These are phyloP conservation scores for Cladopsammia gracilis DNA, from an alignment of 64 coral and sea anemone genomes.

Conservation along the genomic window DNA sequence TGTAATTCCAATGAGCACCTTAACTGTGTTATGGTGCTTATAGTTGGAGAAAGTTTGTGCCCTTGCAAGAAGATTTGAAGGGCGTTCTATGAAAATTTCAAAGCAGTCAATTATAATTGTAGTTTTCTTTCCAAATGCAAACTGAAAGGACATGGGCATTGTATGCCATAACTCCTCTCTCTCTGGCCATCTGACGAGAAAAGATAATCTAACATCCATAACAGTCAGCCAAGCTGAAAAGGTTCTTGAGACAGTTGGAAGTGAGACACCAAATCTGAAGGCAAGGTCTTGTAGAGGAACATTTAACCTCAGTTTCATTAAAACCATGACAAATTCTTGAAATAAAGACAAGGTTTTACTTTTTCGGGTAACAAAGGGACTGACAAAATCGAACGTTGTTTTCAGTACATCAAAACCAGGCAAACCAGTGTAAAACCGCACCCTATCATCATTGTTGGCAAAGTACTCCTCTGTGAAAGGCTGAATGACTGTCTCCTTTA, in stretches of 20 bases:
- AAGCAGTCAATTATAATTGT: conserved; percentile 21
- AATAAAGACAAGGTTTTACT: conserved; percentile 42
- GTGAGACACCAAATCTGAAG: conserved; percentile 16
- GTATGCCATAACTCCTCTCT: conserved; percentile 44
- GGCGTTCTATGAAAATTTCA: not conserved
- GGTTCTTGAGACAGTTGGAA: conserved; percentile 23
- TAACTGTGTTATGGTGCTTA: not conserved
- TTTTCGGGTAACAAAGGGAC: conserved; percentile 18
- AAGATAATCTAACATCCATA: not conserved
- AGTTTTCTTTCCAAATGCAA: conserved; percentile 34
- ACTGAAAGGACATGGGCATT: conserved; percentile 56
- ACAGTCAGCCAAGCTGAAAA: conserved; percentile 4
- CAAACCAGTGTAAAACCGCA: conserved; percentile 60
- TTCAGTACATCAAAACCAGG: conserved; percentile 24
- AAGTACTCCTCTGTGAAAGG: conserved; percentile 55
- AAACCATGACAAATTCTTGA: conserved; percentile 17
- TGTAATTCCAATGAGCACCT: not conserved
- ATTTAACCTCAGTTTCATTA: conserved; percentile 21
- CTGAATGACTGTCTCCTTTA: not conserved
- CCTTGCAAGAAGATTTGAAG: not conserved
- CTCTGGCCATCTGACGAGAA: conserved; percentile 45
- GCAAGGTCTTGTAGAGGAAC: conserved; percentile 35
- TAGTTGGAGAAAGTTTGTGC: not conserved
- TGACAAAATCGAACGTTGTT: conserved; percentile 3
- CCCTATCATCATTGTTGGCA: conserved; percentile 25